These are phyloP conservation scores for Bursaphelenchus okinawaensis DNA, from an alignment of 2,888 invertebrate species.

Conservation along the genomic window DNA sequence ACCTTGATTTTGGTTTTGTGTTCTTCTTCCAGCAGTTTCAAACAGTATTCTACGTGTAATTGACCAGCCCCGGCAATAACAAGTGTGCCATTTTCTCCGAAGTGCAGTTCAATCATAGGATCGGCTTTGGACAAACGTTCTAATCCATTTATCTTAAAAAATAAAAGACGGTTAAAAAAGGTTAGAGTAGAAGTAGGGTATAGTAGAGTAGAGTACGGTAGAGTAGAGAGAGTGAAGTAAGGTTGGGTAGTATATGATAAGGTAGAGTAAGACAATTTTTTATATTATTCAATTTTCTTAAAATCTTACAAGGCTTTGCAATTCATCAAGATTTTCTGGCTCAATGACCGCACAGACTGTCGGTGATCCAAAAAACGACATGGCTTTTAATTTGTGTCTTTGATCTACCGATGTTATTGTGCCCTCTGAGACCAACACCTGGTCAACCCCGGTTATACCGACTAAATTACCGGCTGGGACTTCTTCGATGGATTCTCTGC, in stretches of 20 bases:
- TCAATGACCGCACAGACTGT: constrained; percentile 99
- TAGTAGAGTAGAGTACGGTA: too few relatives aligned
- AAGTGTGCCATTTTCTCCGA: constrained; percentile 71
- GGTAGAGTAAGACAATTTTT: too few relatives aligned
- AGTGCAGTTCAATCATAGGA: constrained; percentile 99
- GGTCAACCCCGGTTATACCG: constrained; percentile 98
- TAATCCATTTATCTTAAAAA: constrained; percentile 65
- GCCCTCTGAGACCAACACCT: constrained; percentile 97
- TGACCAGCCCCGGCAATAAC: constrained; percentile 99
- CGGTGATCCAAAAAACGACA: constrained; percentile 99
- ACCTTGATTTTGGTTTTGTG: constrained; percentile 99
- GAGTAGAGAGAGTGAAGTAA: too few relatives aligned
- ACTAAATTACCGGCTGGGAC: constrained; percentile 99
- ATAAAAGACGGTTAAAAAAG: too few relatives aligned
- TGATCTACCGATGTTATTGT: constrained; percentile 98
- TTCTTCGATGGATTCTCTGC: constrained; percentile 97
- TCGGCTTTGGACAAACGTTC: constrained; percentile 99
- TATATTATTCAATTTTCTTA: neutral
- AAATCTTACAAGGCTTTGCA: constrained; percentile 81
- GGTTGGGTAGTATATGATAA: too few relatives aligned
- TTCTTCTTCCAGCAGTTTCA: constrained; percentile 87
- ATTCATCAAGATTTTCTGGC: constrained; percentile 95
- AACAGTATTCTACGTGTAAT: constrained; percentile 97
- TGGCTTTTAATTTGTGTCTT: constrained; percentile 96
- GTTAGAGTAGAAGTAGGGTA: neutral